A percentile compares a stretch with the other conserved stretches of the same genome.
Evolutionary conservation across 2,113 vertebrate species (phyloP).

Genomic region (Pheucticus melanocephalus): DNA sequence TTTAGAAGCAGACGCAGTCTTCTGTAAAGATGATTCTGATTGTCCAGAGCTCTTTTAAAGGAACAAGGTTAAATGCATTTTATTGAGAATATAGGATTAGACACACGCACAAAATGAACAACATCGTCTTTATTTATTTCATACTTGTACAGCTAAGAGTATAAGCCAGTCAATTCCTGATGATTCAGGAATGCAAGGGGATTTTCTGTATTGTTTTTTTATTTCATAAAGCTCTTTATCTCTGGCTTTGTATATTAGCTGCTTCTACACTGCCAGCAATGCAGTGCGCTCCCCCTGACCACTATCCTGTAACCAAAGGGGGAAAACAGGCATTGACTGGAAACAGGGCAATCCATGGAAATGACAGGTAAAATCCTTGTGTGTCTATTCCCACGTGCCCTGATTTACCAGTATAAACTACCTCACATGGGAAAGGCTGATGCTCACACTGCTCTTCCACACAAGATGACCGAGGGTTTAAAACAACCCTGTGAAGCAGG

Average conservation of each 20-base stretch:
- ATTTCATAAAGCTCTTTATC: conserved; percentile 45
- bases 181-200: conserved; percentile 5
- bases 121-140: conserved; percentile 55
- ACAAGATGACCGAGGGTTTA: not conserved
- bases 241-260: conserved; percentile 6
- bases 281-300: not conserved
- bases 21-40: conserved; percentile 70
- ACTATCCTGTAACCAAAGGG: not conserved
- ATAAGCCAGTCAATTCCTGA: conserved; percentile 42
- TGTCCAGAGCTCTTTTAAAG: conserved; percentile 59
- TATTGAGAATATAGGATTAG: conserved; percentile 66
- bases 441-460: not conserved
- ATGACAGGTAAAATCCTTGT: not conserved
- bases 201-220: conserved; percentile 43
- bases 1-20: conserved; percentile 65
- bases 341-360: not conserved
- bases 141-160: conserved; percentile 40
- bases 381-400: not conserved
- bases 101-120: conserved; percentile 35
- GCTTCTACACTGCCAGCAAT: not conserved
- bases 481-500: not conserved
- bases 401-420: not conserved
- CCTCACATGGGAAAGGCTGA: not conserved
- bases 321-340: not conserved
- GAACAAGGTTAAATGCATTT: conserved; percentile 66